Base-by-base conservation (phyloP, 1,140 invertebrate genomes). In the Drosophila littoralis region DNA sequence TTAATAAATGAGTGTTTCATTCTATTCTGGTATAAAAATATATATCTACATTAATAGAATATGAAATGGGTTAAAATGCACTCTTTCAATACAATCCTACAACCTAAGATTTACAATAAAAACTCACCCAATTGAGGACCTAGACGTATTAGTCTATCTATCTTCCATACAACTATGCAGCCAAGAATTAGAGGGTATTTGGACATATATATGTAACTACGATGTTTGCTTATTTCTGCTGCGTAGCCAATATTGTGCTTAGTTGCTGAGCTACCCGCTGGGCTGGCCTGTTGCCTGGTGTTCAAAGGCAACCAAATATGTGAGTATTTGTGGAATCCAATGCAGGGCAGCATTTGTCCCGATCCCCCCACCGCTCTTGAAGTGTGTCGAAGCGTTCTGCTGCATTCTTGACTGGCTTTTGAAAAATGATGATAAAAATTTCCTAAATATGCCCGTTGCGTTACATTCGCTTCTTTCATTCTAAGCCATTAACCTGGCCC, bases 391-490 rank as follows among this genome's bases (percentile, higher is more conserved):
- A 48, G 15, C 54, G 46, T 33, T 42, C 12, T 48, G 45, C 50
- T 74, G 71, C 71, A 74, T 74, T 74, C 71, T 69, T 60, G 57
- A 9, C 32, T 57, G 58, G 43, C 58, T 71, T 76, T 77, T 78
- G 79, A 86, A 70, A 86, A 86, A 80, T 89, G 69, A 83, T 79
- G 83, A 86, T 86, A 85, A 78, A 88, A 88, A 83, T 88, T 89
- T 88, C 80, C 89, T 89, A 89, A 89, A 88, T 89, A 89, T 67
- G 40, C 79, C 63, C 76, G 72, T 65, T 86, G 79, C 84, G 75
- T 76, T 83, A 66, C 79, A 79, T 69, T 88, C 82, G 65, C 65
- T 79, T 66, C 68, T 85, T 64, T 78, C 63, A 70, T 89, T 89
- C 84, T 89, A 70, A 73, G 50, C 84, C 84, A 89, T 89, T 89